Conservation (phyloP, 1,140 invertebrate species). For the Micrasema minimum region DNA sequence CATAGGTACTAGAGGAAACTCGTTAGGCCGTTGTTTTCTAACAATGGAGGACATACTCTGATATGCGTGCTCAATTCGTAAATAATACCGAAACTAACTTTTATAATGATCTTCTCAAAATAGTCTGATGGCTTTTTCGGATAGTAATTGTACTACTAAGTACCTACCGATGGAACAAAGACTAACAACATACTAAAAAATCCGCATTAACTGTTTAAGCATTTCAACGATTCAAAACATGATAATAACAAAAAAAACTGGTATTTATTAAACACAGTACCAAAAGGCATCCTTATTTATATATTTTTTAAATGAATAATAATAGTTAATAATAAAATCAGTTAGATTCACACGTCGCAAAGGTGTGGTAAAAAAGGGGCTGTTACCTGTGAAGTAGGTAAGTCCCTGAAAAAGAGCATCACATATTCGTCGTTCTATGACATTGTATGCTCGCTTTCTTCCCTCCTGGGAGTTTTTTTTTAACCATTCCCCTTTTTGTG, state of each 20-base stretch:
- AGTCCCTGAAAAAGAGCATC: conserved; percentile 50
- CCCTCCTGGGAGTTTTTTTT: conserved; percentile 40
- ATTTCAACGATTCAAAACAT: background rate
- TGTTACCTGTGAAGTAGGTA: conserved; percentile 6
- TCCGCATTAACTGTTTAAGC: background rate
- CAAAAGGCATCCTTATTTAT: too few relatives aligned
- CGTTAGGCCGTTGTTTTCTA: conserved; percentile 31
- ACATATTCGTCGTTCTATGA: conserved; percentile 45
- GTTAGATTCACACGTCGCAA: too few relatives aligned
- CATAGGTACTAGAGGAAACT: conserved; percentile 23
- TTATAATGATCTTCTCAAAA: conserved; percentile 34
- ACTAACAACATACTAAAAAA: background rate
- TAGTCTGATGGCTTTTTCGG: conserved; percentile 33
- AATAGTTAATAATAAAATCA: too few relatives aligned
- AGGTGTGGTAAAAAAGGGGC: background rate
- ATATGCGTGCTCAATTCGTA: conserved; percentile 36
- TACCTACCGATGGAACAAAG: background rate
- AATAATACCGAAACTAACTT: conserved; percentile 31
- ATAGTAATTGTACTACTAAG: conserved; percentile 13
- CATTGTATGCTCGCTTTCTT: conserved; percentile 46
- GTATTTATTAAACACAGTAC: too few relatives aligned
- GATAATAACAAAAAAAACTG: too few relatives aligned
- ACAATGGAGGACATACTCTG: conserved; percentile 33
- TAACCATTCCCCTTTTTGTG: conserved; percentile 35
- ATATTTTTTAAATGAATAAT: background rate